Evolutionary conservation across 2,888 invertebrate genomes (phyloP).

Genomic region (Leptarthrus brevirostris): DNA sequence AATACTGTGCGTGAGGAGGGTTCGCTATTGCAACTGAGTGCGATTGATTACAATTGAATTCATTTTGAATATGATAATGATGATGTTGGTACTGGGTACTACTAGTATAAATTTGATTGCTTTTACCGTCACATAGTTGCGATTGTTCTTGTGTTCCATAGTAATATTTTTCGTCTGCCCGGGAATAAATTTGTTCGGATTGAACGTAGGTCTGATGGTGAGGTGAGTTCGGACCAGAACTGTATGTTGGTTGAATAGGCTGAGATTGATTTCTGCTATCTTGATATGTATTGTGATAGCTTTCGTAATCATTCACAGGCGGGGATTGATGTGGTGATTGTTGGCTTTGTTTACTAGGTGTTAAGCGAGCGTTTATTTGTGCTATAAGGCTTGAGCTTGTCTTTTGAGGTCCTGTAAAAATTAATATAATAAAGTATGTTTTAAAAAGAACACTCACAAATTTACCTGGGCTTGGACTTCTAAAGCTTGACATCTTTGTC

Average conservation of each 20-base stretch:
- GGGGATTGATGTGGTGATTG: slow-evolving; percentile 56
- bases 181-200: slow-evolving; percentile 58
- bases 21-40: slow-evolving; percentile 42
- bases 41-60: slow-evolving; percentile 61
- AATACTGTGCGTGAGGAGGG: slow-evolving; percentile 46
- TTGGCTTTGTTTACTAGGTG: slow-evolving; percentile 56
- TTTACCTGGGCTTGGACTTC: slow-evolving; percentile 61
- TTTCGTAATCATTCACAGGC: slow-evolving; percentile 52
- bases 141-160: slow-evolving; percentile 58
- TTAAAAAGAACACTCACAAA: too few relatives aligned
- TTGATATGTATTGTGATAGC: slow-evolving; percentile 55
- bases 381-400: slow-evolving; percentile 66
- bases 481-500: slow-evolving; percentile 66
- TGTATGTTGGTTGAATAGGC: slow-evolving; percentile 57
- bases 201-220: slow-evolving; percentile 58
- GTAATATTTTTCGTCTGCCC: slow-evolving; percentile 56
- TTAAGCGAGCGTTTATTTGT: slow-evolving; percentile 65
- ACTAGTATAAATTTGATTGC: slow-evolving; percentile 65
- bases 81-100: slow-evolving; percentile 60
- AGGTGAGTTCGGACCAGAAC: slow-evolving; percentile 58
- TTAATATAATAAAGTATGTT: too few relatives aligned
- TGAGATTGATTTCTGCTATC: slow-evolving; percentile 55
- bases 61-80: slow-evolving; percentile 48
- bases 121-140: slow-evolving; percentile 67
- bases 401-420: slow-evolving; percentile 61